These are phyloP conservation scores for Hipparchia semele DNA, from an alignment of 2,888 invertebrate species.

Conservation along the genomic window DNA sequence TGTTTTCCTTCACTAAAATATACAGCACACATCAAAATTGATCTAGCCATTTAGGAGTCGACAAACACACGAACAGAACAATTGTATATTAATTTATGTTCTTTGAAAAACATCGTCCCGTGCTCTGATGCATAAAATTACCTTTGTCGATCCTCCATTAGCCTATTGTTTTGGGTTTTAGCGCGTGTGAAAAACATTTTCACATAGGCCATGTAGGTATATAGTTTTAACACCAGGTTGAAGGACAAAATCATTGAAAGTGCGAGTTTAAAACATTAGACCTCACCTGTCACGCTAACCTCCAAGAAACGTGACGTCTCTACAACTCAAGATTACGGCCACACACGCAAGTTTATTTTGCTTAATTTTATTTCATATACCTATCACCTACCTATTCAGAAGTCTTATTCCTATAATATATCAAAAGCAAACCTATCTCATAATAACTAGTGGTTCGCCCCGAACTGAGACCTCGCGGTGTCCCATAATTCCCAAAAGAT, in stretches of 20 bases:
- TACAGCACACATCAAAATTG: too few relatives aligned
- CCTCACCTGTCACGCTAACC: conserved; percentile 17
- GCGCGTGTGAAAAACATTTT: not conserved
- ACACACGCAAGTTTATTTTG: conserved; percentile 12
- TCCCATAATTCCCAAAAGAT: too few relatives aligned
- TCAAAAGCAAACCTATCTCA: too few relatives aligned
- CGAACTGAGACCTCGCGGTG: too few relatives aligned
- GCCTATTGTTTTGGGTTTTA: not conserved
- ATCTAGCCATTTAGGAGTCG: too few relatives aligned
- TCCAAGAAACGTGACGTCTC: not conserved
- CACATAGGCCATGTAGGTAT: not conserved
- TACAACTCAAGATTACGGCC: conserved; percentile 6
- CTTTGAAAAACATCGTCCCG: too few relatives aligned
- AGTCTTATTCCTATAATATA: too few relatives aligned
- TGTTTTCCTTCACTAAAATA: too few relatives aligned
- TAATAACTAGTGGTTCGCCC: too few relatives aligned
- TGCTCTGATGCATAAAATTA: too few relatives aligned
- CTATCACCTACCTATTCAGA: not conserved
- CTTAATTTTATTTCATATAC: not conserved
- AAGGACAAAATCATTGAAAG: not conserved
- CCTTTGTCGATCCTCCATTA: not conserved
- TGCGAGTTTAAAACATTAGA: conserved; percentile 7
- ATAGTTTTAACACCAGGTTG: not conserved
- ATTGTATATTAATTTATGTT: too few relatives aligned
- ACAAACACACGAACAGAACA: too few relatives aligned